Conservation (phyloP, 2,797 vertebrate species). For the Yasuhikotakia modesta region DNA sequence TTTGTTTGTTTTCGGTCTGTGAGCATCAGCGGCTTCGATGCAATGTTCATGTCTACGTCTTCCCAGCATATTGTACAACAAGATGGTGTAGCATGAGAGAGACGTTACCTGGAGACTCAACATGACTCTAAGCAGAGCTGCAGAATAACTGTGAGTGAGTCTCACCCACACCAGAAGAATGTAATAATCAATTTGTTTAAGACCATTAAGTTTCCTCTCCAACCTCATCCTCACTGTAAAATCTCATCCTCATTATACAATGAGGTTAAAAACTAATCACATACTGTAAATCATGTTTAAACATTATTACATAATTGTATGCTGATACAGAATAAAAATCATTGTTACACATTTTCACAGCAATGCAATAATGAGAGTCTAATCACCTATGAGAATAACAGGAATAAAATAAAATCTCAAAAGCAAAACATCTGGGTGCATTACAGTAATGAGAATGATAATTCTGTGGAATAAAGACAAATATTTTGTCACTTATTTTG, state of each 20-base stretch:
- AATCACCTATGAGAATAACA: background rate
- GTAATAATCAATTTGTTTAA: too few relatives aligned
- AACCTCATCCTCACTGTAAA: too few relatives aligned
- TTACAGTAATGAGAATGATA: background rate
- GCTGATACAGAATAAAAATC: background rate
- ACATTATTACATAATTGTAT: too few relatives aligned
- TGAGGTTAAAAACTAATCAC: too few relatives aligned
- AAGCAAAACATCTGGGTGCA: background rate
- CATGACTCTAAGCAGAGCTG: background rate
- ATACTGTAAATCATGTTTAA: too few relatives aligned
- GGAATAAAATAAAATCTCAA: background rate
- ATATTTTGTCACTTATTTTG: too few relatives aligned
- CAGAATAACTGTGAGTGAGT: background rate
- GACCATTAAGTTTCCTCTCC: too few relatives aligned
- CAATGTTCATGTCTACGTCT: background rate
- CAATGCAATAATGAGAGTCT: background rate
- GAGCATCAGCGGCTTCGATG: constrained; percentile 1
- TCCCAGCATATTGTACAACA: constrained; percentile 1
- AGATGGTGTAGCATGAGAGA: background rate
- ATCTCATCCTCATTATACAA: too few relatives aligned
- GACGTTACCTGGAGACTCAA: background rate
- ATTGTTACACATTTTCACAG: background rate
- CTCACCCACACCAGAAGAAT: background rate
- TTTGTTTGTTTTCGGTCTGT: constrained; percentile 16
- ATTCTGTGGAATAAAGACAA: too few relatives aligned